Conservation (phyloP, 2,113 vertebrate genomes). For the Psettodes erumei region DNA sequence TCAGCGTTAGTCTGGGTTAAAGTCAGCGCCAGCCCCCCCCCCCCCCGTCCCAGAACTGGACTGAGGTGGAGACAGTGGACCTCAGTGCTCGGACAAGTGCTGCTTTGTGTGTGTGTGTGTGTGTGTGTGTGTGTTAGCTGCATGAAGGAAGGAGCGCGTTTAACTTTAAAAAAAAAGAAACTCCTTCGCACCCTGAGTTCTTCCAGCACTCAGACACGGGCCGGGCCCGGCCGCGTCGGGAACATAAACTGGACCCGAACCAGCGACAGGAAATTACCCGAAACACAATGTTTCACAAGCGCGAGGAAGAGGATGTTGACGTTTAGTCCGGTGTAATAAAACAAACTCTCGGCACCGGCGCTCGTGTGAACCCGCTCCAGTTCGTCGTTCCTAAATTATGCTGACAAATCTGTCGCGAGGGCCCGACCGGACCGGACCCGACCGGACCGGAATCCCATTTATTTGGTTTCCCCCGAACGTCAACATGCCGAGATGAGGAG, state of each 20-base stretch:
- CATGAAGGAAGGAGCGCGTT: slow-evolving; percentile 46
- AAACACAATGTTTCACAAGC: slow-evolving; percentile 9
- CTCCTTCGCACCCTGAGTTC: too few relatives aligned
- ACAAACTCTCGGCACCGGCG: neutral
- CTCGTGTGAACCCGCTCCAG: neutral
- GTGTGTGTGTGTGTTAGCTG: slow-evolving; percentile 8
- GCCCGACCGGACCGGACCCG: too few relatives aligned
- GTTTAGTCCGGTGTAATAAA: neutral
- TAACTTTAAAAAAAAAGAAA: slow-evolving; percentile 61
- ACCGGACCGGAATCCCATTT: neutral
- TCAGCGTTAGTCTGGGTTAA: slow-evolving; percentile 17
- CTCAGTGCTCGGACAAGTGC: slow-evolving; percentile 78
- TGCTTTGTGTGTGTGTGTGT: slow-evolving; percentile 56
- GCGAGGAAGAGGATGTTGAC: neutral
- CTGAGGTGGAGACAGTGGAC: slow-evolving; percentile 66
- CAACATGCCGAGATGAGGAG: too few relatives aligned
- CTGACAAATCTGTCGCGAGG: too few relatives aligned
- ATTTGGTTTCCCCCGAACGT: neutral
- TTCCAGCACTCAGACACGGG: neutral
- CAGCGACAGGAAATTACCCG: slow-evolving; percentile 1
- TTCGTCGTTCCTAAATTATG: neutral
- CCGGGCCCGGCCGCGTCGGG: neutral
- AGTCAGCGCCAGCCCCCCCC: slow-evolving; percentile 14
- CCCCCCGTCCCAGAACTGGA: neutral
- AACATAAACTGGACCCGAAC: neutral